These are phyloP conservation scores for Thalassarche chlororhynchos DNA, from an alignment of 2,113 vertebrate genomes.

Conservation along the genomic window DNA sequence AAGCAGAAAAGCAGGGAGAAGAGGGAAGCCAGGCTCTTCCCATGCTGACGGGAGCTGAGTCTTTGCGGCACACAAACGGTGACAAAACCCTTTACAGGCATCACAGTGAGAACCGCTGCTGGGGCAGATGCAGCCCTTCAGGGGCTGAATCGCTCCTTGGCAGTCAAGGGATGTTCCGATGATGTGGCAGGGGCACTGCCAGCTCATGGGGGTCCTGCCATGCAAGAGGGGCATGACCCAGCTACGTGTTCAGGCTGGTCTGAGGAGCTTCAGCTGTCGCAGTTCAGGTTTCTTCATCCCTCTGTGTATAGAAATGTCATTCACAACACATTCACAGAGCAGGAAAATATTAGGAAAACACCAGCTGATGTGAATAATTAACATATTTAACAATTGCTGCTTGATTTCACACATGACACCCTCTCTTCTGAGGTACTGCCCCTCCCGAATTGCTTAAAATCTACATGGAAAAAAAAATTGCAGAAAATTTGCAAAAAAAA, in stretches of 20 bases:
- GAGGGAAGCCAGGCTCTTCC: not conserved
- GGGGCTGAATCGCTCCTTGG: not conserved
- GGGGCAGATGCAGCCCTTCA: not conserved
- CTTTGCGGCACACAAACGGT: not conserved
- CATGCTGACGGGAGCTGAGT: not conserved
- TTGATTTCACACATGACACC: not conserved
- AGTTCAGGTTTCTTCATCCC: not conserved
- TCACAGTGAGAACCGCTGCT: rapidly evolving
- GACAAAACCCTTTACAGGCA: not conserved
- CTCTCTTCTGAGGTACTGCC: not conserved
- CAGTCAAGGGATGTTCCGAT: not conserved
- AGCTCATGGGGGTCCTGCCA: not conserved
- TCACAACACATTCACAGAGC: not conserved
- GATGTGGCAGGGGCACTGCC: not conserved
- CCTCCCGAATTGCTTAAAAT: not conserved
- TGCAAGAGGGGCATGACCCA: not conserved
- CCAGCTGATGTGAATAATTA: not conserved
- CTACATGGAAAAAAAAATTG: not conserved
- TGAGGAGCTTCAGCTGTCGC: not conserved
- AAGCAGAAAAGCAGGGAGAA: not conserved
- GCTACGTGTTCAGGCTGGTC: not conserved
- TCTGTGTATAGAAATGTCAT: not conserved
- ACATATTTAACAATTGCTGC: not conserved
- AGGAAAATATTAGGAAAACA: not conserved
- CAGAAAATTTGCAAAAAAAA: not conserved